These are phyloP conservation scores for Mythimna ferrago DNA, from an alignment of 2,888 invertebrate genomes.

Conservation along the genomic window DNA sequence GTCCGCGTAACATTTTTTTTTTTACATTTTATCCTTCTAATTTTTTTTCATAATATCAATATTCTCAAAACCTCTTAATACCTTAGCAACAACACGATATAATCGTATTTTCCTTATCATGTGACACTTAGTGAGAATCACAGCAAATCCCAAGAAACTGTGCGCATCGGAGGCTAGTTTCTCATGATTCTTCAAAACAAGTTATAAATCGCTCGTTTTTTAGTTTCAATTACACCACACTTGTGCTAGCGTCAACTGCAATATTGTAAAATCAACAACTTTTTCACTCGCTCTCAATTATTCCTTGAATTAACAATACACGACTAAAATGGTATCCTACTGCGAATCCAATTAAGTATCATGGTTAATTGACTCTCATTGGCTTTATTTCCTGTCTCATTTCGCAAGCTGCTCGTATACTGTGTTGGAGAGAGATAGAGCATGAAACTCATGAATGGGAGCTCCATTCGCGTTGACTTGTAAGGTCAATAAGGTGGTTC, in stretches of 20 bases:
- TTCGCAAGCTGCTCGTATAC: slow-evolving; percentile 49
- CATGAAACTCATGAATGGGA: slow-evolving; percentile 78
- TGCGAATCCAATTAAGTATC: slow-evolving; percentile 66
- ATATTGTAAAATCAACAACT: slow-evolving; percentile 16
- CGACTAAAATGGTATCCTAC: slow-evolving; percentile 54
- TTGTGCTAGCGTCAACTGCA: background rate
- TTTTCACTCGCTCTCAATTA: slow-evolving; percentile 41
- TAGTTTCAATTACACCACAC: slow-evolving; percentile 25
- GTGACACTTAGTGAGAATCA: slow-evolving; percentile 10
- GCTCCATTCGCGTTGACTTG: slow-evolving; percentile 78
- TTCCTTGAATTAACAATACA: slow-evolving; percentile 50
- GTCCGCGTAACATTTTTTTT: too few relatives aligned
- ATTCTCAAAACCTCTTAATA: background rate
- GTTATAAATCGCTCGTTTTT: slow-evolving; percentile 29
- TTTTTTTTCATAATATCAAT: too few relatives aligned
- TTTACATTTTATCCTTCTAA: too few relatives aligned
- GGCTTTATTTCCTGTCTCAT: slow-evolving; percentile 72
- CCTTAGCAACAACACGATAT: background rate
- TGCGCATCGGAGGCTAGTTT: background rate
- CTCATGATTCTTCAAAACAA: slow-evolving; percentile 44
- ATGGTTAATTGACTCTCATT: slow-evolving; percentile 78
- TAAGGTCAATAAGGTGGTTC: slow-evolving; percentile 86
- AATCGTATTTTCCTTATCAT: background rate
- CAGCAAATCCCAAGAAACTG: slow-evolving; percentile 12
- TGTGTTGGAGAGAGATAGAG: slow-evolving; percentile 66